A percentile compares a stretch with the other conserved stretches of the same genome.
Evolutionary conservation across 2,888 invertebrate genomes (phyloP).

Genomic region (Orthonevra nobilis): DNA sequence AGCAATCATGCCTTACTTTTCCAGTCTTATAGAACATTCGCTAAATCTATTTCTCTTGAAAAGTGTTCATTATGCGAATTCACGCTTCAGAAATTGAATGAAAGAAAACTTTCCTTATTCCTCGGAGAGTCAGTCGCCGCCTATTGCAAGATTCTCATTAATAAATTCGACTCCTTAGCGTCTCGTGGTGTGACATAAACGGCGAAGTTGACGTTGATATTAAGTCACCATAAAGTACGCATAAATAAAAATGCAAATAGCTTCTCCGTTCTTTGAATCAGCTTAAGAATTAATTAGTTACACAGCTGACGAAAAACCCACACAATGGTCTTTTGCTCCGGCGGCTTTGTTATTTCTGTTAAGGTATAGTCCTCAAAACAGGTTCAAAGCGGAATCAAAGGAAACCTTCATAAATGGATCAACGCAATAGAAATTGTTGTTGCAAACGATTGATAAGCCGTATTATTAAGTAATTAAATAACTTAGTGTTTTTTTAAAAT

Average conservation of each 20-base stretch:
- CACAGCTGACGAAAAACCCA: constrained; percentile 5
- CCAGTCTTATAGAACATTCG: too few relatives aligned
- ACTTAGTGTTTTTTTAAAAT: too few relatives aligned
- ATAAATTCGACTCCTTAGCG: constrained; percentile 14
- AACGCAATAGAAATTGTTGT: too few relatives aligned
- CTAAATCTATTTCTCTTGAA: neutral
- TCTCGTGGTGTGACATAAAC: constrained; percentile 38
- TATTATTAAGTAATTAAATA: too few relatives aligned
- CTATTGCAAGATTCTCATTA: neutral
- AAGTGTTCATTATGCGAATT: neutral
- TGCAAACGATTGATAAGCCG: too few relatives aligned
- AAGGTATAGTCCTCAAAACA: too few relatives aligned
- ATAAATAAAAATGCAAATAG: constrained; percentile 49
- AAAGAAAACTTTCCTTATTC: neutral
- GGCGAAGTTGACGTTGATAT: constrained; percentile 25
- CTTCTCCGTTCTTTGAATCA: constrained; percentile 10
- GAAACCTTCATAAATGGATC: too few relatives aligned
- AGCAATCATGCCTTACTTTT: neutral
- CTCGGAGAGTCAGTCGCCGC: neutral
- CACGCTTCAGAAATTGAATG: neutral
- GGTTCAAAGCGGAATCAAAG: too few relatives aligned
- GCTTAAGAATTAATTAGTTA: constrained; percentile 25
- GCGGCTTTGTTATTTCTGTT: constrained; percentile 1
- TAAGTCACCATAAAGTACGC: constrained; percentile 25
- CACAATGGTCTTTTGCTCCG: constrained; percentile 4